Percentiles rank a stretch among this genome's conserved stretches.
Conservation (phyloP, 2,797 vertebrate species). For the Gambelia wislizenii region DNA sequence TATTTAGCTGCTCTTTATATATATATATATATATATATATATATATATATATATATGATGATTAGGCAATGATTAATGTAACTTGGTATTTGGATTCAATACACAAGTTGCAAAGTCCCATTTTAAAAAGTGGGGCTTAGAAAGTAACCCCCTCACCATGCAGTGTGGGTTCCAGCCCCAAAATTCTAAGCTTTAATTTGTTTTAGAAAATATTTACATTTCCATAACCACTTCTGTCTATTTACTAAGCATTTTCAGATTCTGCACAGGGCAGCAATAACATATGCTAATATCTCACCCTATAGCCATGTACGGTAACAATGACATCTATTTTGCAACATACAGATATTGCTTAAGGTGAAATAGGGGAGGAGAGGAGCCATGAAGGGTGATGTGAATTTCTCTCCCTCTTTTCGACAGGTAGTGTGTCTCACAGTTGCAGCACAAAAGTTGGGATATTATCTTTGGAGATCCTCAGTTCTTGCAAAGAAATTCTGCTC, state of each 20-base stretch:
- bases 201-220: background rate
- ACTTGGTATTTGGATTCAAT: background rate
- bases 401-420: too few species aligned
- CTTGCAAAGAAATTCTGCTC: background rate
- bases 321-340: background rate
- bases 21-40: too few species aligned
- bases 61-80: conserved; percentile 16
- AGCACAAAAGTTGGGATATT: too few species aligned
- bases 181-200: background rate
- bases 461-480: background rate
- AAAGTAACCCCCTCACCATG: too few species aligned
- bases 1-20: conserved; percentile 16
- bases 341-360: too few species aligned
- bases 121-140: background rate
- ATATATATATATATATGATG: too few species aligned
- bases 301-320: background rate
- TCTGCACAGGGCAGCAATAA: background rate
- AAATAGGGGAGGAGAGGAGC: too few species aligned
- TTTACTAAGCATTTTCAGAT: background rate
- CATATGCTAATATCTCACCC: background rate
- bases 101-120: background rate
- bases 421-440: too few species aligned
- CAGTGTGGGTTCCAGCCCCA: background rate
- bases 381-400: too few species aligned
- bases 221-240: background rate